A percentile compares a stretch with the other conserved stretches of the same genome.
phyloP scores from a whole-genome alignment of 2,113 vertebrate genomes.

The Globicephala melas region DNA sequence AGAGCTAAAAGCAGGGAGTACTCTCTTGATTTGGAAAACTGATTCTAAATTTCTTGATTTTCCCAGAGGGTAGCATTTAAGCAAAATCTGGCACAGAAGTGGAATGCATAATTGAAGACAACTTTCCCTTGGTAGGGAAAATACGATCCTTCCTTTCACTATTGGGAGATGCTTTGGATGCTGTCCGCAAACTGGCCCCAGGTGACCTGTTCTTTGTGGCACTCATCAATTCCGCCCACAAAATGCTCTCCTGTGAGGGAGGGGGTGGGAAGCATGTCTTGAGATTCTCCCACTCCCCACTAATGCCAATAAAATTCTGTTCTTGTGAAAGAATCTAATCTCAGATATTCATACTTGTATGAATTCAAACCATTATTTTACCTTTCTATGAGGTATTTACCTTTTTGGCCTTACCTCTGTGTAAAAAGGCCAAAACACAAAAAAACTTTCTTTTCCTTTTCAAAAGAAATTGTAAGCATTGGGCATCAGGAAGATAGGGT shows the following conservation, averaged over 20 bases:
- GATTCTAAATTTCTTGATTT: conserved; percentile 6
- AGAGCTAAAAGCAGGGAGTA: neutral
- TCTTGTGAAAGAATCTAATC: neutral
- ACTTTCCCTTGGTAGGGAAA: neutral
- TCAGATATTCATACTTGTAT: neutral
- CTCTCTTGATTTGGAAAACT: neutral
- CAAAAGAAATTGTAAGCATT: neutral
- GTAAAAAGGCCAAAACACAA: neutral
- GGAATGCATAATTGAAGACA: neutral
- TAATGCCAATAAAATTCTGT: neutral
- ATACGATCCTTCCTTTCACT: neutral
- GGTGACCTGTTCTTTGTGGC: neutral
- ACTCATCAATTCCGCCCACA: neutral
- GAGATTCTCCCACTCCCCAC: neutral
- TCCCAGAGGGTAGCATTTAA: neutral
- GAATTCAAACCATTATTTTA: neutral
- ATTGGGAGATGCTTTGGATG: neutral
- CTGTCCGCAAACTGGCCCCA: neutral
- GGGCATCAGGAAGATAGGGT: neutral
- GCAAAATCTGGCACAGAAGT: neutral
- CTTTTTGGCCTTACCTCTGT: neutral
- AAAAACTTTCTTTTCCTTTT: neutral
- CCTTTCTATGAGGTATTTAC: neutral
- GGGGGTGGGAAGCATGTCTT: neutral
- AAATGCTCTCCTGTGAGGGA: neutral